Conservation (phyloP, 1,140 invertebrate genomes). For the Campoletis sonorensis region DNA sequence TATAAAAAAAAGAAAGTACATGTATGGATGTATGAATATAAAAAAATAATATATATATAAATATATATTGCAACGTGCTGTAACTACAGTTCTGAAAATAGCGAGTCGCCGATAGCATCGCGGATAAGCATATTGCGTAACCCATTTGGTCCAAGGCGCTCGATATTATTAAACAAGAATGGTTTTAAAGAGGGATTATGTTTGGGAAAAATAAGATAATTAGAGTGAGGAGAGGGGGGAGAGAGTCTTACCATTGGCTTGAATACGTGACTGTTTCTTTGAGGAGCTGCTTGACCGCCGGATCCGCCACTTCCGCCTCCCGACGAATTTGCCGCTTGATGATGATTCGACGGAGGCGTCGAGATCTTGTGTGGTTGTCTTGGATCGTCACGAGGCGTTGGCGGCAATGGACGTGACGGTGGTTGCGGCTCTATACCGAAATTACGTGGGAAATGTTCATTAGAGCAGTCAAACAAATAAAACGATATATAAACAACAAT, state of each 20-base stretch:
- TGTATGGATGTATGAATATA: background rate
- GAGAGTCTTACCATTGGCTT: slow-evolving; percentile 85
- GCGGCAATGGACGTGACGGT: slow-evolving; percentile 88
- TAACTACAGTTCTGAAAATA: slow-evolving; percentile 2
- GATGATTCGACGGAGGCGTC: slow-evolving; percentile 77
- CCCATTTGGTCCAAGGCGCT: background rate
- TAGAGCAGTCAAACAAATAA: slow-evolving; percentile 19
- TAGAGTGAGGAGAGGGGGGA: background rate
- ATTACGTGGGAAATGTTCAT: background rate
- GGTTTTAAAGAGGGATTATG: background rate
- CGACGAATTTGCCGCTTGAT: slow-evolving; percentile 60
- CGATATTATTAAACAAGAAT: slow-evolving; percentile 9
- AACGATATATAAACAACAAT: background rate
- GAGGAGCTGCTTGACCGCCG: slow-evolving; percentile 77
- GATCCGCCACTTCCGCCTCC: slow-evolving; percentile 68
- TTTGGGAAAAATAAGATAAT: slow-evolving; percentile 9
- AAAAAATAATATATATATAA: background rate
- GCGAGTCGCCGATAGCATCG: background rate
- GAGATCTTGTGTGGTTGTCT: slow-evolving; percentile 79
- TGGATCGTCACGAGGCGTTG: slow-evolving; percentile 86
- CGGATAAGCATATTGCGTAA: slow-evolving; percentile 1
- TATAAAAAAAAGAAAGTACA: background rate
- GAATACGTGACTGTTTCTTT: slow-evolving; percentile 88
- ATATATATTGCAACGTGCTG: slow-evolving; percentile 22
- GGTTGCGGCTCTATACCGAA: slow-evolving; percentile 79